Base-by-base conservation (phyloP, 2,888 invertebrate species). In the Danaus chrysippus region DNA sequence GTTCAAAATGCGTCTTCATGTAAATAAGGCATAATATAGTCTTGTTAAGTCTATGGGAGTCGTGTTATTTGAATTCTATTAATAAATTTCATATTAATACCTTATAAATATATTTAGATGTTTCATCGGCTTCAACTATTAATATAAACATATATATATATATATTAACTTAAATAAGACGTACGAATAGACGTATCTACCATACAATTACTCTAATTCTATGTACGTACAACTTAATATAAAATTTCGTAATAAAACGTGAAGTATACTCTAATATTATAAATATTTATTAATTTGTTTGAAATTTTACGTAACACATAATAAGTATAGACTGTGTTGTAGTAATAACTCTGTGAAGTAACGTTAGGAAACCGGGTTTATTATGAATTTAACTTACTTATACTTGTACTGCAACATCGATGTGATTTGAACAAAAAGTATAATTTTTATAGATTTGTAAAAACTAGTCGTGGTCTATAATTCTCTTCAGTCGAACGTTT, bases 181-280 rank as follows among this genome's bases (percentile, higher is more conserved):
- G n/a, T n/a, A 67, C 68, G 66, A 70, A 68, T 67, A 84, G 85
- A 87, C 87, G 84, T 84, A 82, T n/a, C n/a, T n/a, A n/a, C 78
- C 81, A 77, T 76, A 78, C 87, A 86, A 87, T 89, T 87, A 88
- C 86, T 87, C 86, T 85, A 86, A 88, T 88, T 87, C 86, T 80
- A 75, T 78, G 72, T 81, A 85, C 87, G 87, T 84, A 80, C 77
- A 5, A 5, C 3, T 34, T 34, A 34, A 34, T 34, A 34, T 34
- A 3, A 34, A 34, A 34, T 34, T 34, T 34, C 23, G 23, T 34
- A 34, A 34, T 34, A 34, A 34, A 34, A 34, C 23, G 23, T 34
- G 23, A 34, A 34, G 3, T 34, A 34, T 8, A 34, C 23, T 34
- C 0, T 3, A 34, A 34, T 34, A 34, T 34, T 34, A 34, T 34